Evolutionary conservation across 2,888 invertebrate species (phyloP).

Genomic region (Coremacera marginata): DNA sequence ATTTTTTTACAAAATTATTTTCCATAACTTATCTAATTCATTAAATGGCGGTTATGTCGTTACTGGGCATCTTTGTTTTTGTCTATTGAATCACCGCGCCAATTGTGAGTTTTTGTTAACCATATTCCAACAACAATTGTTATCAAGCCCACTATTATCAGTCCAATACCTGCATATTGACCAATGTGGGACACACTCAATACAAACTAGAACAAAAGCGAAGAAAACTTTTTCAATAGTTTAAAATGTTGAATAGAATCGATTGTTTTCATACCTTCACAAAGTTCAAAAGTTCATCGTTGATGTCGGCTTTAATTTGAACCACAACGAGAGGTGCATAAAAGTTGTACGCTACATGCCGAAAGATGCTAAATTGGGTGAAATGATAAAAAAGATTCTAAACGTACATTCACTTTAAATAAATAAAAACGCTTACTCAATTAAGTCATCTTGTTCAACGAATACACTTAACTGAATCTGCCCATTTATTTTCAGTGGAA

Average conservation of each 20-base stretch:
- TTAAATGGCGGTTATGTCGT: too few relatives aligned
- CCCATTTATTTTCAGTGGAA: slow-evolving; percentile 79
- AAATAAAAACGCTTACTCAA: slow-evolving; percentile 71
- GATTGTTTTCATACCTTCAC: slow-evolving; percentile 52
- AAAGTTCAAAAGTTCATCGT: slow-evolving; percentile 45
- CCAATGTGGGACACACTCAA: slow-evolving; percentile 53
- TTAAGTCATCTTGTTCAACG: slow-evolving; percentile 70
- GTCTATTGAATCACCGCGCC: slow-evolving; percentile 48
- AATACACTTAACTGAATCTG: slow-evolving; percentile 81
- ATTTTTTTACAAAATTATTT: background rate
- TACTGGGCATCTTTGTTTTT: background rate
- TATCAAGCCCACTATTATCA: slow-evolving; percentile 51
- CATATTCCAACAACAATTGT: slow-evolving; percentile 51
- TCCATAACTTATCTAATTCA: too few relatives aligned
- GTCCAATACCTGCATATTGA: slow-evolving; percentile 54
- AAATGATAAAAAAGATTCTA: background rate
- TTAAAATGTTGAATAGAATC: background rate
- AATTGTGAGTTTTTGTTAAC: slow-evolving; percentile 53
- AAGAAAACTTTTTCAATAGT: background rate
- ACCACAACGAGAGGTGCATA: slow-evolving; percentile 56
- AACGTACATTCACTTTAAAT: background rate
- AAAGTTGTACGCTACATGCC: slow-evolving; percentile 56
- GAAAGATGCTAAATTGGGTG: slow-evolving; percentile 46
- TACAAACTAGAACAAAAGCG: slow-evolving; percentile 49
- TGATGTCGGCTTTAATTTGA: slow-evolving; percentile 48